These are phyloP conservation scores for Trissoscelio sp. DNA, from an alignment of 2,888 invertebrate genomes.

Conservation along the genomic window DNA sequence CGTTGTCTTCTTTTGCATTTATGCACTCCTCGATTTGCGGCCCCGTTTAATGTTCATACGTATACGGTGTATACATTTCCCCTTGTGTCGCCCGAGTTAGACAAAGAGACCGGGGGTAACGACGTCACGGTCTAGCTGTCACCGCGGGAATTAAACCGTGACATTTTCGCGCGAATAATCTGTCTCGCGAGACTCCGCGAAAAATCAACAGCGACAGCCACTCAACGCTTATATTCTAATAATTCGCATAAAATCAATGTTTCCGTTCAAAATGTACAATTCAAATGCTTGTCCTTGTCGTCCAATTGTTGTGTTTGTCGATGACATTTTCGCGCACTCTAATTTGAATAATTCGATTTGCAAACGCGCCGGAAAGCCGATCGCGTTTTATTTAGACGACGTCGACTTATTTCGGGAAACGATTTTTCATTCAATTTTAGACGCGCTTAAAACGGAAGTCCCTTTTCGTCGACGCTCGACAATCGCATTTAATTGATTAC, in stretches of 20 bases:
- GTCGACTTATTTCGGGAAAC: neutral
- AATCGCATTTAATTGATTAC: neutral
- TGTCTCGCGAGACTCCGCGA: conserved; percentile 52
- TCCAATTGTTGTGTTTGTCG: too few species aligned
- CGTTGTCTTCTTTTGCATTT: conserved; percentile 43
- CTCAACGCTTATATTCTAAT: conserved; percentile 42
- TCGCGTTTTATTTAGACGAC: conserved; percentile 5
- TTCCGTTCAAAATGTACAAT: neutral
- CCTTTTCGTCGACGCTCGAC: neutral
- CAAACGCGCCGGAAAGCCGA: neutral
- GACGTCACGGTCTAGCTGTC: conserved; percentile 60
- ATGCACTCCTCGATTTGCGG: conserved; percentile 42
- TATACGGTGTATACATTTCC: conserved; percentile 43
- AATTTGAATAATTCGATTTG: conserved; percentile 13
- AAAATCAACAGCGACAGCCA: conserved; percentile 46
- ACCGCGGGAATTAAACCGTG: conserved; percentile 60
- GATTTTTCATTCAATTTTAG: conserved; percentile 3
- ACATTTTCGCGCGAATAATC: conserved; percentile 65
- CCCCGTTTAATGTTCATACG: conserved; percentile 49
- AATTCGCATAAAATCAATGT: conserved; percentile 39
- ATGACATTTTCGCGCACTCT: neutral
- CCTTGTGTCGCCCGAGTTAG: conserved; percentile 37
- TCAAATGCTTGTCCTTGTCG: neutral
- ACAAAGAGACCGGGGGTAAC: conserved; percentile 53
- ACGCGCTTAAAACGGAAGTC: neutral